These are phyloP conservation scores for Corynorhinus townsendii DNA, from an alignment of 2,113 vertebrate species.

Conservation along the genomic window DNA sequence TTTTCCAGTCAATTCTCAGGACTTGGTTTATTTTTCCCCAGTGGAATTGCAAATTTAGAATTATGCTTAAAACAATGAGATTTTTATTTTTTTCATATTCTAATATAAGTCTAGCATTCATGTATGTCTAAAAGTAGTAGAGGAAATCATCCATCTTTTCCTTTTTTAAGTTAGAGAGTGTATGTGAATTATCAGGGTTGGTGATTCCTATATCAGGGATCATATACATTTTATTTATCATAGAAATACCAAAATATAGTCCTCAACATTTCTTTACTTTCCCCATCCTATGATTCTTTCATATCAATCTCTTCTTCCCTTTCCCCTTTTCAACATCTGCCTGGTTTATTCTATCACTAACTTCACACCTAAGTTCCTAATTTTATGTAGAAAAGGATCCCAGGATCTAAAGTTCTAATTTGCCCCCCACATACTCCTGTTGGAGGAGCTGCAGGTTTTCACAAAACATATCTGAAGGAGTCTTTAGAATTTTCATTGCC, in stretches of 20 bases:
- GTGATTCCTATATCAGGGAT: not conserved
- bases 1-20: constrained; percentile 31
- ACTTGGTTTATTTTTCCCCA: not conserved
- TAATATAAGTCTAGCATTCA: not conserved
- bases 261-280: not conserved
- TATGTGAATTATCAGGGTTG: not conserved
- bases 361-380: not conserved
- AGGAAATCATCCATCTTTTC: not conserved
- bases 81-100: not conserved
- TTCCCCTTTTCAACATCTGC: not conserved
- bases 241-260: not conserved
- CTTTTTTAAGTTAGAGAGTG: not conserved
- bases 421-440: not conserved
- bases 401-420: not conserved
- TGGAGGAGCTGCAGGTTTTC: not conserved
- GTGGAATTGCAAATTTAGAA: constrained; percentile 41
- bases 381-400: not conserved
- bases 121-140: not conserved
- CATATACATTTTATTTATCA: not conserved
- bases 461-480: not conserved
- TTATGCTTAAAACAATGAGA: not conserved
- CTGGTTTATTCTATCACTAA: not conserved
- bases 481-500: not conserved
- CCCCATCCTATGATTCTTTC: not conserved
- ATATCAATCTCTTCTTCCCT: not conserved